Percentiles rank a stretch among this genome's conserved stretches.
phyloP scores from a whole-genome alignment of 2,888 invertebrate species.

The Taphrorychus bicolor region DNA sequence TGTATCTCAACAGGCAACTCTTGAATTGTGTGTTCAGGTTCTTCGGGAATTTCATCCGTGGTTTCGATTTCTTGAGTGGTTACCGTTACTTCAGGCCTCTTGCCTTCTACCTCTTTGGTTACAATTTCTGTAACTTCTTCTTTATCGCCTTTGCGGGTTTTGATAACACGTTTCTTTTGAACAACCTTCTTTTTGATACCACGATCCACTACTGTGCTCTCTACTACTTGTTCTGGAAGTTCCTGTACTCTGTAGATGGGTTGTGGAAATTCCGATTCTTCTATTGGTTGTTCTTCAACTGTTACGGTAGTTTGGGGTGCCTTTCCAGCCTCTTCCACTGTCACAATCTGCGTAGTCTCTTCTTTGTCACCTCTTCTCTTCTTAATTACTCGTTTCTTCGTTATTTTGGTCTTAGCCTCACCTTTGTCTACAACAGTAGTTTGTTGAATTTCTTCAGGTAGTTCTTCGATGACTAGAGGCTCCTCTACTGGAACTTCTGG shows the following conservation, averaged over 20 bases:
- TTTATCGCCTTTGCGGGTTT: slow-evolving; percentile 43
- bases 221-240: slow-evolving; percentile 47
- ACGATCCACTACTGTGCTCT: slow-evolving; percentile 48
- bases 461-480: slow-evolving; percentile 49
- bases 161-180: slow-evolving; percentile 48
- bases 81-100: slow-evolving; percentile 44
- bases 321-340: slow-evolving; percentile 50
- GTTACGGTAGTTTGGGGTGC: slow-evolving; percentile 54
- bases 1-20: slow-evolving; percentile 46
- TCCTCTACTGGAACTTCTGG: slow-evolving; percentile 44
- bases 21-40: slow-evolving; percentile 42
- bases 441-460: slow-evolving; percentile 51
- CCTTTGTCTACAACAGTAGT: slow-evolving; percentile 47
- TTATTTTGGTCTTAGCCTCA: slow-evolving; percentile 50
- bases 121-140: slow-evolving; percentile 58
- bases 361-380: slow-evolving; percentile 54
- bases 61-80: slow-evolving; percentile 46
- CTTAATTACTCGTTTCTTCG: slow-evolving; percentile 51
- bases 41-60: slow-evolving; percentile 45
- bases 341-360: slow-evolving; percentile 53
- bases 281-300: slow-evolving; percentile 51
- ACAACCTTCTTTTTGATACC: slow-evolving; percentile 49
- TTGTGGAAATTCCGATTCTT: slow-evolving; percentile 45
- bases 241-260: slow-evolving; percentile 50
- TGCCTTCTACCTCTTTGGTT: slow-evolving; percentile 50